Evolutionary conservation across 2,888 invertebrate species (phyloP), one percentile per base, ranked within the genome.

Genomic region (Limnephilus rhombicus): DNA sequence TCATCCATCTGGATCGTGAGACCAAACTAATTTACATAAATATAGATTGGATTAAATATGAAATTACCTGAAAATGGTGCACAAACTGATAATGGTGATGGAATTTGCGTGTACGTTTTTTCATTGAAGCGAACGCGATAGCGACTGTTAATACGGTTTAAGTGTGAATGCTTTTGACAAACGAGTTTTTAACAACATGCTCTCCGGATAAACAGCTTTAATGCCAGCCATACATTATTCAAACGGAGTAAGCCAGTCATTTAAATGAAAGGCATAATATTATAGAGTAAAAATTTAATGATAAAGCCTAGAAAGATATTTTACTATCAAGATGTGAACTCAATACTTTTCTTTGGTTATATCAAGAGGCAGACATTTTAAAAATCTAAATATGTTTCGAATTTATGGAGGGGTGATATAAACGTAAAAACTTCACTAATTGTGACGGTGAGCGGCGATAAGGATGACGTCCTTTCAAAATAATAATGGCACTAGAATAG

Each of bases 71-170:
- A 83, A 83, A 83, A 37, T 37, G 34, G 18, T 34, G 37, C 18
- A 34, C 34, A 37, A 37, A 83, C n/a, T 37, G 83, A 83, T 83
- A 83, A 83, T 24, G 83, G 34, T 83, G 83, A 83, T 83, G 34
- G 83, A 83, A 37, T 83, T 83, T 34, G 83, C 83, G 18, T 83
- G 83, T 83, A 24, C 83, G n/a, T 24, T 68, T 68, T 68, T 68
- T 68, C 68, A n/a, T n/a, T 68, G 68, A 68, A 68, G 24, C 68
- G 24, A 68, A 68, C 68, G 68, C 68, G 68, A 68, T 68, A 68
- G 24, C 68, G 68, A 68, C 68, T 24, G 7, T 68, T 68, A n/a
- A 68, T 68, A n/a, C 68, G 68, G 68, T 68, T 53, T 68, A 68
- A 68, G 68, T 68, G 68, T 68, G 68, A n/a, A 68, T n/a, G 68